Conservation (phyloP, 2,888 invertebrate species). For the Protonemura montana region DNA sequence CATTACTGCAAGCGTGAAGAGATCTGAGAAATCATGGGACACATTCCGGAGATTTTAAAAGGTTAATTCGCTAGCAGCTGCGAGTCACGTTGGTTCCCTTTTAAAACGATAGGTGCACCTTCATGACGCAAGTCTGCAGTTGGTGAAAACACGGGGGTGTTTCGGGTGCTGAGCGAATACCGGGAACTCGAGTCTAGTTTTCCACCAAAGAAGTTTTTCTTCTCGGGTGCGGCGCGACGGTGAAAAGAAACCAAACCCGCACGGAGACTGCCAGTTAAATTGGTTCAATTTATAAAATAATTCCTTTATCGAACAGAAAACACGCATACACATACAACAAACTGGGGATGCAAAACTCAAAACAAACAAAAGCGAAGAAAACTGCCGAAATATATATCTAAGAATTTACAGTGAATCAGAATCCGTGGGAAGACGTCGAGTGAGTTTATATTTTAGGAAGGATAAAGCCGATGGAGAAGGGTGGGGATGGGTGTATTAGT, state of each 20-base stretch:
- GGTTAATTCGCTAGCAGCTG: not conserved
- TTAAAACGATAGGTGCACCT: conserved; percentile 17
- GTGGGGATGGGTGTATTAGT: not conserved
- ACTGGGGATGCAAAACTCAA: not conserved
- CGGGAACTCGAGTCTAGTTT: not conserved
- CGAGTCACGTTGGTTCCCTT: not conserved
- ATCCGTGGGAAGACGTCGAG: too few relatives aligned
- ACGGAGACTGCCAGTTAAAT: not conserved
- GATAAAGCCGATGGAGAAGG: not conserved
- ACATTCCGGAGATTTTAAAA: conserved; percentile 35
- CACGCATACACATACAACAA: not conserved
- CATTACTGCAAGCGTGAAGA: conserved; percentile 25
- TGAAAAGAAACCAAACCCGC: not conserved
- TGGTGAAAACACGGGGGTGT: not conserved
- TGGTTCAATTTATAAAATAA: conserved; percentile 25
- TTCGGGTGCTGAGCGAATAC: not conserved
- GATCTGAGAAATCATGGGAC: conserved; percentile 33
- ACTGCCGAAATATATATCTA: not conserved
- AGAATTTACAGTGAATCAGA: not conserved
- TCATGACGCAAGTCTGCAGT: not conserved
- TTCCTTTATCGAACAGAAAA: not conserved
- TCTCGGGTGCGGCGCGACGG: not conserved
- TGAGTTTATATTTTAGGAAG: not conserved
- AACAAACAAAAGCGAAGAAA: not conserved
- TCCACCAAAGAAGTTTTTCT: conserved; percentile 23